phyloP scores from a whole-genome alignment of 2,113 vertebrate genomes.

The Lichenostomus cassidix region DNA sequence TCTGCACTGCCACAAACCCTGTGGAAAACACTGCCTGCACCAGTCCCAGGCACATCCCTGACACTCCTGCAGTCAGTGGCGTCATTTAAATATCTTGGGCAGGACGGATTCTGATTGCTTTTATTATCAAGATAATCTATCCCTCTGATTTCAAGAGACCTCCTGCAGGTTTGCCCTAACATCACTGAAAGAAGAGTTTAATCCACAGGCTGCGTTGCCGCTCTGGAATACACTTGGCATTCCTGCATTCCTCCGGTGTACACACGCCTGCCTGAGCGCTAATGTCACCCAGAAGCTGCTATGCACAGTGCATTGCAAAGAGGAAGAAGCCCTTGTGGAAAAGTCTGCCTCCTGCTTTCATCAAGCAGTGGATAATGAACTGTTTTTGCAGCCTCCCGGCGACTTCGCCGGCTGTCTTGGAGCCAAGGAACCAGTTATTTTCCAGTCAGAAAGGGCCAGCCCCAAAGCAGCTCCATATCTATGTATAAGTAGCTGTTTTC shows the following conservation, averaged over 20 bases:
- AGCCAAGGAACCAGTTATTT: neutral
- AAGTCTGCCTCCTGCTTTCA: neutral
- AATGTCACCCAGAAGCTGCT: neutral
- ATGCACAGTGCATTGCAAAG: neutral
- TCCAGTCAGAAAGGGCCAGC: neutral
- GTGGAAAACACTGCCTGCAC: rapidly evolving
- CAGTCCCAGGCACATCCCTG: neutral
- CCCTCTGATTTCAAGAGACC: slow-evolving; percentile 30
- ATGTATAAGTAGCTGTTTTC: neutral
- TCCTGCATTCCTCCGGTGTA: neutral
- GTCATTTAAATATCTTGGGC: neutral
- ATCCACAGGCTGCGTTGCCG: neutral
- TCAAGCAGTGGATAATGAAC: neutral
- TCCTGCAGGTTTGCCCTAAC: neutral
- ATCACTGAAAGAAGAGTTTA: neutral
- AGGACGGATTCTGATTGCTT: slow-evolving; percentile 2
- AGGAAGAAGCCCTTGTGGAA: neutral
- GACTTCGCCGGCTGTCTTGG: neutral
- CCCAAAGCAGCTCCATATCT: neutral
- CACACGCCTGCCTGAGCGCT: neutral
- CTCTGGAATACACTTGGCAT: rapidly evolving
- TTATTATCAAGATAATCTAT: neutral
- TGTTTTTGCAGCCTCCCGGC: neutral
- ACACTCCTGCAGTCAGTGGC: neutral
- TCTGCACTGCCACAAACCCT: neutral